Evolutionary conservation across 2,113 vertebrate genomes (phyloP).

Genomic region (Chloropsis hardwickii): DNA sequence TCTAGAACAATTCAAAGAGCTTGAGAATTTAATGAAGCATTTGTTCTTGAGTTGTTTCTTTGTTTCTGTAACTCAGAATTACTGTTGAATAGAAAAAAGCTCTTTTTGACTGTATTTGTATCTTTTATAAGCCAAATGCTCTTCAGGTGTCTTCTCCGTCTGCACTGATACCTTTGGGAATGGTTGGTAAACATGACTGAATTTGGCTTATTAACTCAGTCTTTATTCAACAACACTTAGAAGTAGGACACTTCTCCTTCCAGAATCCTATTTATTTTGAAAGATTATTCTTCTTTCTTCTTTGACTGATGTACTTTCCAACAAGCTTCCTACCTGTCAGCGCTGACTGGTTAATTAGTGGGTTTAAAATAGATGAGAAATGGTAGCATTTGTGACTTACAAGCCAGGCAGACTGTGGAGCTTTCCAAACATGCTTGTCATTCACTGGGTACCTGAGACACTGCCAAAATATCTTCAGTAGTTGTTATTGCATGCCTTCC

Average conservation of each 20-base stretch:
- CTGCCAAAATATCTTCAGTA: conserved; percentile 9
- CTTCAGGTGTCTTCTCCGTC: neutral
- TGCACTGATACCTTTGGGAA: neutral
- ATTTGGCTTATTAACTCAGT: neutral
- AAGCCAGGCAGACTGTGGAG: neutral
- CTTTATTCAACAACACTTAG: neutral
- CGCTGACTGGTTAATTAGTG: neutral
- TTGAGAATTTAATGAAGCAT: neutral
- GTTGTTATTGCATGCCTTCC: neutral
- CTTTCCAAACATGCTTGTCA: conserved; percentile 3
- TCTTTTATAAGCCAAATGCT: neutral
- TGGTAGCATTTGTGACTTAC: neutral
- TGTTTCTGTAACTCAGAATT: neutral
- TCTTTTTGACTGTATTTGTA: neutral
- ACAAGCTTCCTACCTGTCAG: conserved; percentile 25
- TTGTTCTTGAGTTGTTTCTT: neutral
- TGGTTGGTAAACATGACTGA: neutral
- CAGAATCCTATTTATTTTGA: neutral
- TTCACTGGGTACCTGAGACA: neutral
- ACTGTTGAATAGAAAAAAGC: neutral
- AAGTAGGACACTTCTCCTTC: neutral
- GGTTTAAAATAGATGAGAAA: conserved; percentile 31
- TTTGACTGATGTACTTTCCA: neutral
- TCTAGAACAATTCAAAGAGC: neutral
- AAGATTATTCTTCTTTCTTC: neutral